Percentiles rank a stretch among this genome's conserved stretches.
Conservation (phyloP, 2,797 vertebrate species). For the Chrysocyon brachyurus region DNA sequence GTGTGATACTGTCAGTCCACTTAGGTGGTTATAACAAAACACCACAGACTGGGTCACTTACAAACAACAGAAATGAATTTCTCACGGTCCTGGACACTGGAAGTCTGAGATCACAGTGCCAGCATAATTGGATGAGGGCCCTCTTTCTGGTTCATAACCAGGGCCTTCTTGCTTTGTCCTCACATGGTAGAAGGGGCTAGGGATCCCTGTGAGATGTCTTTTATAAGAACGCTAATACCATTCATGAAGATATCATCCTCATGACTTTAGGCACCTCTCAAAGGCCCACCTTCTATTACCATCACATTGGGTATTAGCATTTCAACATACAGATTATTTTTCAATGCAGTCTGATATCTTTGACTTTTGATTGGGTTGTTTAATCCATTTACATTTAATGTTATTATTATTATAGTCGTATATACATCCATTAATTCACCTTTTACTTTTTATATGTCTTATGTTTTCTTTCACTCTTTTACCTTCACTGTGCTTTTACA, state of each 20-base stretch:
- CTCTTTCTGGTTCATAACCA: not conserved
- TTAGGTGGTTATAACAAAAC: not conserved
- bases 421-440: not conserved
- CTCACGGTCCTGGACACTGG: not conserved
- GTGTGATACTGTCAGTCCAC: not conserved
- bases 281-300: not conserved
- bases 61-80: not conserved
- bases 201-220: not conserved
- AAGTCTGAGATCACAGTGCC: not conserved
- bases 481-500: not conserved
- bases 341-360: not conserved
- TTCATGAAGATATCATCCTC: not conserved
- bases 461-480: not conserved
- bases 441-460: not conserved
- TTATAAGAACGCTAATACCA: not conserved
- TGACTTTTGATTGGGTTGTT: not conserved
- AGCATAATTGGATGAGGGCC: not conserved
- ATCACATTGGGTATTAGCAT: not conserved
- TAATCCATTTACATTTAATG: not conserved
- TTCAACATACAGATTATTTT: not conserved
- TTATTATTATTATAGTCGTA: not conserved
- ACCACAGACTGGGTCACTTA: not conserved
- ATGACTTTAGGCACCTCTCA: not conserved
- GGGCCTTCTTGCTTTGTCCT: not conserved
- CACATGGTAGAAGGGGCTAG: not conserved